phyloP scores from a whole-genome alignment of 2,797 vertebrate genomes.

The Tenualosa thibaudeaui region DNA sequence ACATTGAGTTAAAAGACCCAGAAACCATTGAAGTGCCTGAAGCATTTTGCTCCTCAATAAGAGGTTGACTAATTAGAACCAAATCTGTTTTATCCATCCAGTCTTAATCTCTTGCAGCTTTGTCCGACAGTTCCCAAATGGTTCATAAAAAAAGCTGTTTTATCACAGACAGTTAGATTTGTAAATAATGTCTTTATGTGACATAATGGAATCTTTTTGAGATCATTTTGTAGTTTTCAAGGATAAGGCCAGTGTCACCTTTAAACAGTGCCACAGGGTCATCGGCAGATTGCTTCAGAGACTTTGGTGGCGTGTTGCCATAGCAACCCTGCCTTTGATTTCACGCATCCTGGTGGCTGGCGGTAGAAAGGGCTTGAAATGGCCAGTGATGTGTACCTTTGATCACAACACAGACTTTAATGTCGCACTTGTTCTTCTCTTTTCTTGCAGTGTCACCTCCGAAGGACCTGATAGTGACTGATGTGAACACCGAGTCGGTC shows the following conservation, averaged over 20 bases:
- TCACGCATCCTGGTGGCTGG: neutral
- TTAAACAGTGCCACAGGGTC: neutral
- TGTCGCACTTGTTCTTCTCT: neutral
- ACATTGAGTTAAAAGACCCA: constrained; percentile 37
- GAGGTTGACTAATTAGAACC: neutral
- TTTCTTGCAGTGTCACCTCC: constrained; percentile 85
- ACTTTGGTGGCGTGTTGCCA: constrained; percentile 44
- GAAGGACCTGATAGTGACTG: constrained; percentile 80
- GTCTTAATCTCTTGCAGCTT: neutral
- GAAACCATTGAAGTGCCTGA: constrained; percentile 6
- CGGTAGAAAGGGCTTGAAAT: neutral
- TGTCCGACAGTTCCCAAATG: no score
- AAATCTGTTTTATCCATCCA: constrained; percentile 17
- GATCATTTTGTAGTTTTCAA: neutral
- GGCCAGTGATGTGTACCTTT: neutral
- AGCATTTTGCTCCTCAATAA: constrained; percentile 20
- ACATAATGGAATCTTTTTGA: constrained; percentile 2
- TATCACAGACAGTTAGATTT: neutral
- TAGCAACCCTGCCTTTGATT: constrained; percentile 31
- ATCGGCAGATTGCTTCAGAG: constrained; percentile 2
- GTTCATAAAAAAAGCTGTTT: neutral
- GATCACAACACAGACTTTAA: neutral
- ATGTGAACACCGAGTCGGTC: constrained; percentile 83
- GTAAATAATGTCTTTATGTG: neutral
- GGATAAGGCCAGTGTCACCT: neutral